phyloP scores from a whole-genome alignment of 64 coral and sea anemone genomes.

The Anthopleura sola region DNA sequence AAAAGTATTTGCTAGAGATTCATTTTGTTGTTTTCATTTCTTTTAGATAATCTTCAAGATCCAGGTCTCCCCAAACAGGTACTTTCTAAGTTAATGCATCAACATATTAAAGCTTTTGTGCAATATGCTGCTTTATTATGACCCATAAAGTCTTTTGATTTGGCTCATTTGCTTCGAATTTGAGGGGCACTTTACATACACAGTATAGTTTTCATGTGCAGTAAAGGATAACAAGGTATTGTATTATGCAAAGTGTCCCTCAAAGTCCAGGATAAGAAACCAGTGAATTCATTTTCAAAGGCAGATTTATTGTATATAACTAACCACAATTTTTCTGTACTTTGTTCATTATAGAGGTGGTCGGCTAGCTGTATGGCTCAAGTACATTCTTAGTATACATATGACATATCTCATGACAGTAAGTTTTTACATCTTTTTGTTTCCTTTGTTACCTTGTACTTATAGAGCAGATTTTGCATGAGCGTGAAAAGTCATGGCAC shows the following conservation, averaged over 20 bases:
- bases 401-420: conserved; percentile 99
- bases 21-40: background rate
- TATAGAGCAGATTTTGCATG: no score
- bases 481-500: no score
- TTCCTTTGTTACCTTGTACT: no score
- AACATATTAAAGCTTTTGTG: background rate
- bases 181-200: no score
- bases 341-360: conserved; percentile 41
- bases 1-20: background rate
- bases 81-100: background rate
- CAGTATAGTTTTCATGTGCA: no score
- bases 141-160: no score
- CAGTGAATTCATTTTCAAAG: background rate
- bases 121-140: no score
- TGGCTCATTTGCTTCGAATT: no score
- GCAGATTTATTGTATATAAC: background rate
- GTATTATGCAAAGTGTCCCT: no score
- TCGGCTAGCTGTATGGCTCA: conserved; percentile 66
- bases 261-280: no score
- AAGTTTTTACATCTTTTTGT: conserved; percentile 1
- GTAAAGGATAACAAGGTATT: no score
- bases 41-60: conserved; percentile 83
- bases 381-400: conserved; percentile 73
- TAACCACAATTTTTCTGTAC: background rate
- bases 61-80: conserved; percentile 81